phyloP scores from a whole-genome alignment of 2,888 invertebrate genomes.

The Pollenia labialis region DNA sequence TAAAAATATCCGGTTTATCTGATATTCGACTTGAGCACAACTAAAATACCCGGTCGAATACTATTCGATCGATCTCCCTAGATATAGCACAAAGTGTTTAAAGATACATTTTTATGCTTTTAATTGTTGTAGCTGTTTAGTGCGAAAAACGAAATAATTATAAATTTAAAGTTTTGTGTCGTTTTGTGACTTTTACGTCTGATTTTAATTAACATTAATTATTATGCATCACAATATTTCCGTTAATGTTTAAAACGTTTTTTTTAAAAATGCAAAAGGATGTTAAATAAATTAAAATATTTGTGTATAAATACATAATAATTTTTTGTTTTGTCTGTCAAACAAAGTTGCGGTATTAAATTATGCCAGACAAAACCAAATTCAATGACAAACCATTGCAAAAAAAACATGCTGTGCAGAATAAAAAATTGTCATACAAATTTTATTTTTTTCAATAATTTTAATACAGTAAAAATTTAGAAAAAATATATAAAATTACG shows the following conservation, averaged over 20 bases:
- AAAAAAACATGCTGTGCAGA: not conserved
- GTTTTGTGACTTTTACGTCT: constrained; percentile 16
- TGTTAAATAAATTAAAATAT: constrained; percentile 50
- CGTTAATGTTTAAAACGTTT: constrained; percentile 50
- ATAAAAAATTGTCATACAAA: not conserved
- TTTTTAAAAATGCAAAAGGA: constrained; percentile 44
- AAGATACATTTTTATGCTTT: constrained; percentile 36
- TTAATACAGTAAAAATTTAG: no score
- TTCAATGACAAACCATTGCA: not conserved
- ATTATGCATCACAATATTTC: constrained; percentile 61
- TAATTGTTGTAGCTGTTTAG: constrained; percentile 1
- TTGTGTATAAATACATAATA: not conserved
- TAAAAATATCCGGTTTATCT: no score
- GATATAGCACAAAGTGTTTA: constrained; percentile 34
- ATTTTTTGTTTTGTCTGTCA: constrained; percentile 28
- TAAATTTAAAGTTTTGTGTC: constrained; percentile 5
- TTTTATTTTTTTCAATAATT: not conserved
- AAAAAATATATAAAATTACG: no score
- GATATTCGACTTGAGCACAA: no score
- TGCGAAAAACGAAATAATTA: constrained; percentile 10
- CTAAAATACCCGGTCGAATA: no score
- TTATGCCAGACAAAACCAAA: constrained; percentile 33
- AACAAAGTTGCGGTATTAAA: constrained; percentile 24
- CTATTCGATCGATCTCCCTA: no score
- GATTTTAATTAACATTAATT: constrained; percentile 61